phyloP scores from a whole-genome alignment of 2,113 vertebrate species.

The Corapipo altera region DNA sequence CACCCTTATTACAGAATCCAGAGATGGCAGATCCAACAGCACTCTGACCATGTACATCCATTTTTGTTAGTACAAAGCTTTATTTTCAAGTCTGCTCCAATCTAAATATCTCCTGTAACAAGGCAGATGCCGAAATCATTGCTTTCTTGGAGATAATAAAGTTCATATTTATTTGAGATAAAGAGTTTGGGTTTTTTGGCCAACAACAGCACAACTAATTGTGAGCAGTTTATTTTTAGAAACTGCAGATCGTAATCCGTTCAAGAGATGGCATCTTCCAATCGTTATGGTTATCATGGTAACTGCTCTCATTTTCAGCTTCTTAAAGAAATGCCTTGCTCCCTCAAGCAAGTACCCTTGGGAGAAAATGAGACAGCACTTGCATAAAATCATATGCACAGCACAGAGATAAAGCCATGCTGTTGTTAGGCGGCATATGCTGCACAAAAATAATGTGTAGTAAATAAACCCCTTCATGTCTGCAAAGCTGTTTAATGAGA shows the following conservation, averaged over 20 bases:
- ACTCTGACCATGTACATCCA: not conserved
- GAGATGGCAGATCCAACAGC: not conserved
- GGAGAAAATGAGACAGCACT: slow-evolving; percentile 40
- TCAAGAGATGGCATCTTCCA: not conserved
- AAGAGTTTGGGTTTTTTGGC: not conserved
- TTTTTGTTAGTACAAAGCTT: not conserved
- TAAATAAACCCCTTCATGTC: not conserved
- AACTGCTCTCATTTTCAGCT: slow-evolving; percentile 52
- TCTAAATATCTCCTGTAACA: not conserved
- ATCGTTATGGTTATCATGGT: slow-evolving; percentile 31
- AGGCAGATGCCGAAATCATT: not conserved
- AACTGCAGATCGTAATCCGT: not conserved
- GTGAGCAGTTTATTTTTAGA: not conserved
- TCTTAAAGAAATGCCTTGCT: not conserved
- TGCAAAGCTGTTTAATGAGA: slow-evolving; percentile 37
- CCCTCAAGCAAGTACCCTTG: not conserved
- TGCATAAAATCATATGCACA: slow-evolving; percentile 34
- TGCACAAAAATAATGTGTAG: not conserved
- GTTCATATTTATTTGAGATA: not conserved
- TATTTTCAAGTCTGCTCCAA: not conserved
- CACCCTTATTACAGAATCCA: not conserved
- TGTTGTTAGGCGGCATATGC: slow-evolving; percentile 27
- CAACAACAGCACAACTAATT: not conserved
- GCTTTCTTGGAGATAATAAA: slow-evolving; percentile 3
- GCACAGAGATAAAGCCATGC: not conserved